These are phyloP conservation scores for Carterocephalus palaemon DNA, from an alignment of 2,888 invertebrate species.

Conservation along the genomic window DNA sequence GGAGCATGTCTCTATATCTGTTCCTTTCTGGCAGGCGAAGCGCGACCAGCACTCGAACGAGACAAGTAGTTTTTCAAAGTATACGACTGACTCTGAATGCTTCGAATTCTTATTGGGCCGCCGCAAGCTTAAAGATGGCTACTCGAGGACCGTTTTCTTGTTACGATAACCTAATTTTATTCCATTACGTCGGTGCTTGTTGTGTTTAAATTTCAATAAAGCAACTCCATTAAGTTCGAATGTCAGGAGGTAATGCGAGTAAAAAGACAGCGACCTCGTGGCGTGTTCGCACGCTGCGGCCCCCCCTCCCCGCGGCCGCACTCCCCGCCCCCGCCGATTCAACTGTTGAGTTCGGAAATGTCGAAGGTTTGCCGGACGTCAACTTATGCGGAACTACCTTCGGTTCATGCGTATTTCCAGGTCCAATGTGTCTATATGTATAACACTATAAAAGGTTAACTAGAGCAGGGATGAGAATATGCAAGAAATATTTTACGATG, in stretches of 20 bases:
- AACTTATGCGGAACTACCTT: slow-evolving; percentile 74
- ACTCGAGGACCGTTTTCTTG: slow-evolving; percentile 71
- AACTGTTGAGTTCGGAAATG: slow-evolving; percentile 68
- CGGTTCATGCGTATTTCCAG: slow-evolving; percentile 66
- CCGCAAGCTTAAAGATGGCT: slow-evolving; percentile 73
- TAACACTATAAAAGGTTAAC: slow-evolving; percentile 28
- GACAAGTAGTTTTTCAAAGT: slow-evolving; percentile 47
- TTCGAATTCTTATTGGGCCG: slow-evolving; percentile 73
- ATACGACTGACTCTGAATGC: slow-evolving; percentile 51
- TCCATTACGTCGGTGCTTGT: slow-evolving; percentile 65
- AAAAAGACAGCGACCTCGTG: slow-evolving; percentile 71
- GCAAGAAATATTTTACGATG: slow-evolving; percentile 11
- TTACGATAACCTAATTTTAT: slow-evolving; percentile 76
- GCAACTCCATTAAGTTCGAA: slow-evolving; percentile 72
- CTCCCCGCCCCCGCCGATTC: slow-evolving; percentile 46
- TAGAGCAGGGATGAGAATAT: slow-evolving; percentile 29
- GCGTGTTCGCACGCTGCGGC: slow-evolving; percentile 53
- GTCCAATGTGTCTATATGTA: slow-evolving; percentile 39
- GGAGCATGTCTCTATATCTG: slow-evolving; percentile 58
- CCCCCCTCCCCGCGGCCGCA: slow-evolving; percentile 31
- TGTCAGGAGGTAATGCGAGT: slow-evolving; percentile 70
- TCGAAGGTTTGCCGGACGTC: slow-evolving; percentile 77
- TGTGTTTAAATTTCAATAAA: slow-evolving; percentile 73
- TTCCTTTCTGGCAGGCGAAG: slow-evolving; percentile 49
- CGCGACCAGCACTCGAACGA: slow-evolving; percentile 42